Base-by-base conservation (phyloP, 2,113 vertebrate species). In the Dipodomys stephensi region DNA sequence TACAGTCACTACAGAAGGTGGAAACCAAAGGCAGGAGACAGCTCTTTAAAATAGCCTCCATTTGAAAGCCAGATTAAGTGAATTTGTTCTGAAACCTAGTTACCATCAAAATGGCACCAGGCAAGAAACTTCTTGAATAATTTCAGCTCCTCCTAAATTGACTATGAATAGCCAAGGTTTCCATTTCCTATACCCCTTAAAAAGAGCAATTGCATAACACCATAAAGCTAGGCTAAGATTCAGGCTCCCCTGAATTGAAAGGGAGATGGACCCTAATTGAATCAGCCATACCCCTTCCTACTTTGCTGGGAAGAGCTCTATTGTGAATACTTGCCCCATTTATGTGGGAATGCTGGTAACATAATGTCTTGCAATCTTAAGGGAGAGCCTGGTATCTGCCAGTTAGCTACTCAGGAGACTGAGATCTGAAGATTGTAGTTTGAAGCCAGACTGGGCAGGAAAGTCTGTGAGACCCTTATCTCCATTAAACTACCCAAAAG, bases 201-300 rank as follows among this genome's bases (percentile, higher is more conserved):
- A 95, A 96, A 95, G 90, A 94, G 90, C 78, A 81, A 88, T 93
- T 97, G 90, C 78, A 57, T 95, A 97, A 96, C 83, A 76, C 39
- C 90, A 72, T 60, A 12, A 39, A 92, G 67, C 88, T 79, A 46
- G 67, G 79, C 0, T 15, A 86, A 79, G 85, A 76, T 27, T 92
- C 87, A 49, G 44, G 88, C 88, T 83, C 83, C 53, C 67, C 65
- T 30, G 9, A 16, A 57, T 57, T 1, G 4, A 44, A 77, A 87
- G 91, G 76, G 72, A 87, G 74, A 16, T 0, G 11, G 28, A 32
- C 78, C 78, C 67, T 46, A 73, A 86, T 6, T 19, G 57, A 92
- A 74, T 74, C 64, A 68, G 90, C 6, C n/a, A 64, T 27, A 64
- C 28, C 83, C 74, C 44, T 88, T 94, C 74, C 60, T 92, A 28